Conservation (phyloP, 2,888 invertebrate genomes). For the Stenoptilia bipunctidactyla region DNA sequence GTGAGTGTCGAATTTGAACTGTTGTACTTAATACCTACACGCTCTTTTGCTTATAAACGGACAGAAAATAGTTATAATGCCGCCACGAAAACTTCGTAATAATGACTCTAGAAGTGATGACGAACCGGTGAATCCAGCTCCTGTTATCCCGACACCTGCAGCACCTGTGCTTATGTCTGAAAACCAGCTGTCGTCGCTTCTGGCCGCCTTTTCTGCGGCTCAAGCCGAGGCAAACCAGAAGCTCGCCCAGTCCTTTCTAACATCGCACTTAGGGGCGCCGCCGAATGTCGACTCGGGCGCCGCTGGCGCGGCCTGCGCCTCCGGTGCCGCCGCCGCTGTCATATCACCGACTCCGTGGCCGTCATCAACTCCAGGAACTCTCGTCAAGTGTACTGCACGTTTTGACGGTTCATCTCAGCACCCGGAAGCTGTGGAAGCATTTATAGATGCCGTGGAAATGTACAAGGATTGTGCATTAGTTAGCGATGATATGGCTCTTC, state of each 20-base stretch:
- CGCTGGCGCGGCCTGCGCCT: not conserved
- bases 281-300: not conserved
- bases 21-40: too few species aligned
- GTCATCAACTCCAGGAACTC: not conserved
- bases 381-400: slow-evolving; percentile 12
- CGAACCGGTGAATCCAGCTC: too few species aligned
- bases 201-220: slow-evolving; percentile 10
- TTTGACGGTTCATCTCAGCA: slow-evolving; percentile 8
- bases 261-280: not conserved
- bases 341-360: too few species aligned
- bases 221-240: slow-evolving; percentile 12
- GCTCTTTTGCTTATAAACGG: too few species aligned
- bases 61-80: too few species aligned
- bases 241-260: slow-evolving; percentile 1
- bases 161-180: too few species aligned
- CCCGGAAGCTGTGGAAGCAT: slow-evolving; percentile 12
- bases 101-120: too few species aligned
- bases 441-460: too few species aligned
- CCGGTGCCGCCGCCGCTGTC: too few species aligned
- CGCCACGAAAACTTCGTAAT: too few species aligned
- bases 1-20: too few species aligned
- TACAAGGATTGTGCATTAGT: slow-evolving; percentile 12
- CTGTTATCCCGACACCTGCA: too few species aligned
- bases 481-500: slow-evolving; percentile 13
- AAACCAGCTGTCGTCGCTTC: slow-evolving; percentile 6